Evolutionary conservation across 2,797 vertebrate genomes (phyloP).

Genomic region (Cynopterus sphinx): DNA sequence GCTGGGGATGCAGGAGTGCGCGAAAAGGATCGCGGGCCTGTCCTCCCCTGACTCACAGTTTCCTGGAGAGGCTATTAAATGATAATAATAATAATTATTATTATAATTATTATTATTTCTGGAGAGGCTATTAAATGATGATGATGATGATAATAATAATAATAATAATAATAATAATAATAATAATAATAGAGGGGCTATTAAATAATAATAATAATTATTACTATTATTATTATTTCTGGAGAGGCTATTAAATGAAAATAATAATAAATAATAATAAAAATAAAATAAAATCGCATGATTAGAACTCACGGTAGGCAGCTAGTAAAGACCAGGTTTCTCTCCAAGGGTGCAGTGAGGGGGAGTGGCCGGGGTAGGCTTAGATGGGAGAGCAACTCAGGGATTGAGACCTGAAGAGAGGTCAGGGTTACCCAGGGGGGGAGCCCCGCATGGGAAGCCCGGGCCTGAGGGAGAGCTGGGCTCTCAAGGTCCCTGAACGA

Average conservation of each 20-base stretch:
- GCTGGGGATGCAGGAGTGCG: neutral
- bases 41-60: neutral
- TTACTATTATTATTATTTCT: neutral
- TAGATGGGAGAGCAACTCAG: neutral
- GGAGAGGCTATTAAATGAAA: neutral
- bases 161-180: no score
- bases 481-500: neutral
- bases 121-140: no score
- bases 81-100: no score
- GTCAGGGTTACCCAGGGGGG: neutral
- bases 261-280: no score
- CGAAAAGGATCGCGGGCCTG: neutral
- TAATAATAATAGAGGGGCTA: no score
- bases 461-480: neutral
- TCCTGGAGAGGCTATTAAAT: no score
- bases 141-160: no score
- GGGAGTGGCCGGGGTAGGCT: neutral
- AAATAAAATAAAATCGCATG: neutral
- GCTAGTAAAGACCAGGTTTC: slow-evolving; percentile 9
- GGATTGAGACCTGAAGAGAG: neutral
- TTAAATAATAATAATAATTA: no score
- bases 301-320: neutral
- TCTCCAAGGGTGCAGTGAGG: neutral
- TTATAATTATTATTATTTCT: no score
- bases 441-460: neutral